Conservation (phyloP, 2,113 vertebrate species). For the Onychorhynchus coronatus region DNA sequence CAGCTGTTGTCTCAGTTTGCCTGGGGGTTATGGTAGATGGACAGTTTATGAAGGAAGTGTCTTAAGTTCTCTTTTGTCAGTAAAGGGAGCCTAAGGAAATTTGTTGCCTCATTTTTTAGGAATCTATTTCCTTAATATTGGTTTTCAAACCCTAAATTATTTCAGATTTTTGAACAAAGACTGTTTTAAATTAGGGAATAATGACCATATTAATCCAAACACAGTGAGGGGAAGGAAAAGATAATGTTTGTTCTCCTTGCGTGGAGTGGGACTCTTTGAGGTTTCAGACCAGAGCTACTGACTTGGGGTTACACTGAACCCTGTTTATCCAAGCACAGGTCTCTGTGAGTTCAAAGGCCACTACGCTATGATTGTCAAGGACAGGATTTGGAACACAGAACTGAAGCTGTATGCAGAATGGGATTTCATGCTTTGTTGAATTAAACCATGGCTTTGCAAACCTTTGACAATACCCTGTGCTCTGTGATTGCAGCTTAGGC, state of each 20-base stretch:
- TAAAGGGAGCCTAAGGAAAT: background rate
- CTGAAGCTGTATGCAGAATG: background rate
- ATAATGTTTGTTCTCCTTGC: background rate
- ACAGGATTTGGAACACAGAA: background rate
- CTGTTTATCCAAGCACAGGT: background rate
- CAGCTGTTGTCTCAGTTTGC: background rate
- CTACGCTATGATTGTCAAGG: background rate
- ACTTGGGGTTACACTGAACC: background rate
- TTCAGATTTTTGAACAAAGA: background rate
- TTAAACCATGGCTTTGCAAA: background rate
- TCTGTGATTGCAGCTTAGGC: background rate
- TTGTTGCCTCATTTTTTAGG: background rate
- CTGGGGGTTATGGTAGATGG: background rate
- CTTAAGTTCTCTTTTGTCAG: background rate
- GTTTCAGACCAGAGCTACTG: background rate
- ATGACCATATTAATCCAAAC: background rate
- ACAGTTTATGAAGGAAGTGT: background rate
- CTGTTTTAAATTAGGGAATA: background rate
- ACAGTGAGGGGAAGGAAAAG: background rate
- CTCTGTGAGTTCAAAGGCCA: background rate
- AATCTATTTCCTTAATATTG: background rate
- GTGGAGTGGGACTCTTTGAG: background rate
- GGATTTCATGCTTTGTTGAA: background rate
- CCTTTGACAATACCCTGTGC: background rate
- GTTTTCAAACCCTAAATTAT: background rate